Evolutionary conservation across 2,113 vertebrate genomes (phyloP), one percentile per base, ranked within the genome.

Genomic region (Rousettus leschenaultii): DNA sequence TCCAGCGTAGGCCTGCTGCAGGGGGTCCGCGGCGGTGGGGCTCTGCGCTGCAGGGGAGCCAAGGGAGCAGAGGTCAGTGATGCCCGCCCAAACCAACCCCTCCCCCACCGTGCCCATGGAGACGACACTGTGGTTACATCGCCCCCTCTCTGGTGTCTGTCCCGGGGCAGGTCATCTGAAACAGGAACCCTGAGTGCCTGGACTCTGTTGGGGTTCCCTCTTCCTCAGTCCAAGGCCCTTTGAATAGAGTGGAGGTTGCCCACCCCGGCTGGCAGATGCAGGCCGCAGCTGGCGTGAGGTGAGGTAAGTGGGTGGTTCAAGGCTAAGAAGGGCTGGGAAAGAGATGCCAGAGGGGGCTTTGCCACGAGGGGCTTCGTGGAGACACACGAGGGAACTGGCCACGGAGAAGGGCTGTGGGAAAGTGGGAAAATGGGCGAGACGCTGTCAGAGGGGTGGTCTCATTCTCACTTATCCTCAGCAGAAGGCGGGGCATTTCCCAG

Each of bases 1-100:
- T 99, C 99, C 99, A 18, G 99, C 99, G 98, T 99, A 99, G 98
- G 99, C 99, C 99, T 99, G 99, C 98, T 99, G 99, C 98, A 99
- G 99, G 96, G 99, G 99, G 98, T 99, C 99, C 92, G 99, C 99
- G 98, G 99, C 99, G 96, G 99, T 99, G 98, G 99, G 99, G 98
- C 99, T 99, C 98, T 99, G 99, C 97, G 99, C 99, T 99, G 99
- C 97, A 98, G 98, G 99, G 98, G 98, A 98, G 99, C 86, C 99
- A 97, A 98, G 66, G 97, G 82, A 55, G 63, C 95, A 94, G 45
- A 92, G 40, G 96, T 94, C 94, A 95, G 94, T 12, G 10, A 9
- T 16, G 51, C 38, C 35, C 45, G 2, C 70, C 80, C 61, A n/a
- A 70, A 19, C 30, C 18, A 5, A 66, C 38, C 88, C 77, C 51